A percentile compares a stretch with the other conserved stretches of the same genome.
phyloP scores from a whole-genome alignment of 2,797 vertebrate genomes.

The Leptoclinus maculatus region DNA sequence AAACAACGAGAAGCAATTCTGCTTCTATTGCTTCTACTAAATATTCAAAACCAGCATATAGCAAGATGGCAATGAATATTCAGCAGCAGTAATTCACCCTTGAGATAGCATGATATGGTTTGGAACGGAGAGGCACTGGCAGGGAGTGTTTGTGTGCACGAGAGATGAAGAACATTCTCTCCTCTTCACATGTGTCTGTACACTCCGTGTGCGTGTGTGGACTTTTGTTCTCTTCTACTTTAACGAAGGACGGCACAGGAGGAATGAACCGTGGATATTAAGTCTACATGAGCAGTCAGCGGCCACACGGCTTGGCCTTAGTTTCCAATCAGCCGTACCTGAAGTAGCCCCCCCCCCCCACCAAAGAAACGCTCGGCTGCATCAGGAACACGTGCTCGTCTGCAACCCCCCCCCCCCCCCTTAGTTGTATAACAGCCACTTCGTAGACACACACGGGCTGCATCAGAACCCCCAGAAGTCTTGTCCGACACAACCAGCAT shows the following conservation, averaged over 20 bases:
- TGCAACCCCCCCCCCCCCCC: constrained; percentile 25
- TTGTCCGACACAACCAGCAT: background rate
- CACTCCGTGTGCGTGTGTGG: background rate
- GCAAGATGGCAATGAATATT: constrained; percentile 54
- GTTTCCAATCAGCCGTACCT: constrained; percentile 45
- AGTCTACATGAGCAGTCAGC: constrained; percentile 52
- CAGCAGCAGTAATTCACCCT: constrained; percentile 37
- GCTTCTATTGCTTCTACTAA: constrained; percentile 26
- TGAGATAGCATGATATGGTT: constrained; percentile 36
- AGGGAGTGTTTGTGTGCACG: constrained; percentile 7
- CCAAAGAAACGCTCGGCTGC: constrained; percentile 42
- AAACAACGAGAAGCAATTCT: background rate
- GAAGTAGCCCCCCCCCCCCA: constrained; percentile 33
- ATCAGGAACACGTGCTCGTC: constrained; percentile 48
- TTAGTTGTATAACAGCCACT: constrained; percentile 52
- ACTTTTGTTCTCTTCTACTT: constrained; percentile 4
- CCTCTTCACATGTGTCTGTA: constrained; percentile 3
- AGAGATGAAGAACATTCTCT: constrained; percentile 3
- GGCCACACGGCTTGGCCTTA: constrained; percentile 31
- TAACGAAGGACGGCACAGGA: constrained; percentile 34
- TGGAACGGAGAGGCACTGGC: constrained; percentile 5
- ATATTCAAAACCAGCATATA: constrained; percentile 46
- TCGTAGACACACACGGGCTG: constrained; percentile 32
- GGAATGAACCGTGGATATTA: constrained; percentile 39
- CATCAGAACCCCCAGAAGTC: constrained; percentile 11